Evolutionary conservation across 2,888 invertebrate species (phyloP), one percentile per base, ranked within the genome.

Genomic region (Sisyra terminalis): DNA sequence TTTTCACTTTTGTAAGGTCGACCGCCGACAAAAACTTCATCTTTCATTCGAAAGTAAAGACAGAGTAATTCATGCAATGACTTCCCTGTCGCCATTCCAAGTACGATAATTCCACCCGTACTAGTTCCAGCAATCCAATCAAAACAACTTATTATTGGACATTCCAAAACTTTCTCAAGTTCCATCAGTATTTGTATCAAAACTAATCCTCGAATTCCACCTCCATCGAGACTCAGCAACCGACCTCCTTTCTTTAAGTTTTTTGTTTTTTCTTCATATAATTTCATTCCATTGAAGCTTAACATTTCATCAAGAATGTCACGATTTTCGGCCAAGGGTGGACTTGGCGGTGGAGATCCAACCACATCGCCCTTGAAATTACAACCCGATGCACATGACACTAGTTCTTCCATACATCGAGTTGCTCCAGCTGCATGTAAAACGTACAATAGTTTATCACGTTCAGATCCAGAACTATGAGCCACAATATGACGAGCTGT

Each of bases 41-140:
- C 92, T 59, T 98, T 98, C 67, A 98, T 75, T 39, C 87, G 76
- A 53, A 98, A 83, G 64, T 98, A 98, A 14, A 97, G 63, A 43
- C 84, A 80, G 58, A 90, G 84, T 52, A 88, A 84, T 53, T 96
- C 90, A 7, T 79, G 71, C 55, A 88, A 66, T 0, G 74, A 71
- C 63, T 85, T 88, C 2, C 86, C 86, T 40, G 76, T 69, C 0
- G 87, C 82, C 13, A 96, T 60, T 0, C 81, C 90, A 14, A 96
- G 62, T 0, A 92, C 88, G 29, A 96, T 59, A 45, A 97, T 92
- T 0, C 92, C 94, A 0, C 97, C 97, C 0, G 89, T 87, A 47
- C 75, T 75, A 39, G 75, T 75, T 11, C 75, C 97, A 1, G 90
- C 87, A 10, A 97, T 72, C 94, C 96, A 97, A 63, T 98, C 97